A percentile compares a stretch with the other conserved stretches of the same genome.
phyloP scores from a whole-genome alignment of 2,113 vertebrate species.

The Planiliza haematocheilus region DNA sequence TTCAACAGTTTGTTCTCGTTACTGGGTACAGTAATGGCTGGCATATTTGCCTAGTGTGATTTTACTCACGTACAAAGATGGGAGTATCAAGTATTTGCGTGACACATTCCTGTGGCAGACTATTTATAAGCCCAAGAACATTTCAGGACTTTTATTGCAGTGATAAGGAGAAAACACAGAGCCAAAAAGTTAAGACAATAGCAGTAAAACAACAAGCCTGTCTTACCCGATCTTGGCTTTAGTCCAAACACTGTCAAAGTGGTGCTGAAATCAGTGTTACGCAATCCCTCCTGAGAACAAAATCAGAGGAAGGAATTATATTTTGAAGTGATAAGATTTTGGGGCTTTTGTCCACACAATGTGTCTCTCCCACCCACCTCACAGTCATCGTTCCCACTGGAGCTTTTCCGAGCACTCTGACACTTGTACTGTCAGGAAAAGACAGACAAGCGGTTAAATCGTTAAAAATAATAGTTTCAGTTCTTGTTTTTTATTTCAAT shows the following conservation, averaged over 20 bases:
- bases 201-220: neutral
- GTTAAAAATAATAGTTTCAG: too few species aligned
- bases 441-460: neutral
- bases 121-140: neutral
- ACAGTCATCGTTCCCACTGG: constrained; percentile 88
- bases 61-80: neutral
- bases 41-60: too few species aligned
- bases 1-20: too few species aligned
- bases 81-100: too few species aligned
- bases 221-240: constrained; percentile 94
- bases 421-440: constrained; percentile 80
- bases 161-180: neutral
- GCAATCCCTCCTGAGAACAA: constrained; percentile 76
- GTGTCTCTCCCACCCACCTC: constrained; percentile 87
- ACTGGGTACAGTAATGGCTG: too few species aligned
- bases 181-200: neutral
- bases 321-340: too few species aligned
- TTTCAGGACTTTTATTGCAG: neutral
- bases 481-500: too few species aligned
- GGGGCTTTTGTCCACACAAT: too few species aligned
- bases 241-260: constrained; percentile 90
- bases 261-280: constrained; percentile 77
- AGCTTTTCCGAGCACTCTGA: constrained; percentile 89
- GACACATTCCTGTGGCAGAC: neutral
- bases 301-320: neutral